Evolutionary conservation across 2,113 vertebrate species (phyloP).

Genomic region (Empidonax alnorum): DNA sequence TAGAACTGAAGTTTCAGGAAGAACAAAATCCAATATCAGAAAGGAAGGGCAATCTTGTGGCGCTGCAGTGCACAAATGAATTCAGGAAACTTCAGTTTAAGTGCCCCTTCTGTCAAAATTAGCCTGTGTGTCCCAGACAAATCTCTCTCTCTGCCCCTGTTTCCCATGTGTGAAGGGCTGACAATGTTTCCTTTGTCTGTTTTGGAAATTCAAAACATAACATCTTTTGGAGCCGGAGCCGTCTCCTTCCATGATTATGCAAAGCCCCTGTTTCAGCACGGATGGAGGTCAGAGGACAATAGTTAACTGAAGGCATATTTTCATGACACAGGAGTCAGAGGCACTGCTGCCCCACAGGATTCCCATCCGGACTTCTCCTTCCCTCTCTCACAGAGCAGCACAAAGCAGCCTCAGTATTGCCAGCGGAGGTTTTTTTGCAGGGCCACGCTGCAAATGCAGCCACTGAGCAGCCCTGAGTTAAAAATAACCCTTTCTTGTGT

Average conservation of each 20-base stretch:
- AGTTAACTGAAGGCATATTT: constrained; percentile 21
- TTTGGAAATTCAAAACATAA: constrained; percentile 23
- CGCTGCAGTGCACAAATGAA: neutral
- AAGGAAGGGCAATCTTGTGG: neutral
- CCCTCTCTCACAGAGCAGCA: neutral
- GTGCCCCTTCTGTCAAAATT: neutral
- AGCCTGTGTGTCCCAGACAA: neutral
- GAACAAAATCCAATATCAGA: neutral
- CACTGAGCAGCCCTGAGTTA: neutral
- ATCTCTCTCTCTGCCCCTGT: neutral
- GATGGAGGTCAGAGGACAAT: constrained; percentile 43
- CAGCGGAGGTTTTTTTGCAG: neutral
- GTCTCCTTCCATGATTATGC: constrained; percentile 12
- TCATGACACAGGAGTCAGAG: neutral
- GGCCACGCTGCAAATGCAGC: neutral
- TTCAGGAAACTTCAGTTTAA: neutral
- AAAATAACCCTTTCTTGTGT: neutral
- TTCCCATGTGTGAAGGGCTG: constrained; percentile 10
- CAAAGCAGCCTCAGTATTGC: constrained; percentile 21
- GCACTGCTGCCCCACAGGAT: neutral
- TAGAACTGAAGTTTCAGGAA: neutral
- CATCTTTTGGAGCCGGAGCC: neutral
- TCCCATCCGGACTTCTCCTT: neutral
- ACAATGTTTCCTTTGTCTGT: constrained; percentile 42
- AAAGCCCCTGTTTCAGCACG: constrained; percentile 7